Evolutionary conservation across 1,140 invertebrate genomes (phyloP).

Genomic region (Gonioctena quinquepunctata): DNA sequence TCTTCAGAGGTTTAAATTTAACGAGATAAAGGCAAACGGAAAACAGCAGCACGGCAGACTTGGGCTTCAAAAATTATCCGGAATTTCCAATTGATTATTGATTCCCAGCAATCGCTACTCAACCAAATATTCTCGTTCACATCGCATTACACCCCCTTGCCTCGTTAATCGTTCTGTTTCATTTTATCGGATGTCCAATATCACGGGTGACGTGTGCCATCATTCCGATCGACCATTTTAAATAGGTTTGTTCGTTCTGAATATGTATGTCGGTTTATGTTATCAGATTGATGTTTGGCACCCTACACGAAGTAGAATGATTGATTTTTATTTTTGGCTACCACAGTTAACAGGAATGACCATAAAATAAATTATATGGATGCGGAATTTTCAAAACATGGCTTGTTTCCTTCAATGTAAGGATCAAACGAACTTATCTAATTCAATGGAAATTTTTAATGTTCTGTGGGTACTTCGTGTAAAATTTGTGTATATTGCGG

Average conservation of each 20-base stretch:
- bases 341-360: too few relatives aligned
- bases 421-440: too few relatives aligned
- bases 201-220: background rate
- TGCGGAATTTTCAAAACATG: too few relatives aligned
- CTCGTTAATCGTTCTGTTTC: slow-evolving; percentile 1
- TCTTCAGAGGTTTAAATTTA: slow-evolving; percentile 12
- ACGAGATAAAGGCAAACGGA: slow-evolving; percentile 2
- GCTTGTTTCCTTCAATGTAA: too few relatives aligned
- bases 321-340: too few relatives aligned
- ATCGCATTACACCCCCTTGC: background rate
- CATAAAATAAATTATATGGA: too few relatives aligned
- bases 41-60: background rate
- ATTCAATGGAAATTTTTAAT: too few relatives aligned
- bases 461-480: too few relatives aligned
- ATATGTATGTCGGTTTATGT: background rate
- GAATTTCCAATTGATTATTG: slow-evolving; percentile 5
- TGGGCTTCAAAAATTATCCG: background rate
- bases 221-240: background rate
- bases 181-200: background rate
- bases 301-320: too few relatives aligned
- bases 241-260: background rate
- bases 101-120: slow-evolving; percentile 3
- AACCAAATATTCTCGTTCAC: slow-evolving; percentile 11
- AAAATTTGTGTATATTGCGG: too few relatives aligned
- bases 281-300: background rate